Evolutionary conservation across 1,140 invertebrate species (phyloP).

Genomic region (Drosophila pseudoananassae): DNA sequence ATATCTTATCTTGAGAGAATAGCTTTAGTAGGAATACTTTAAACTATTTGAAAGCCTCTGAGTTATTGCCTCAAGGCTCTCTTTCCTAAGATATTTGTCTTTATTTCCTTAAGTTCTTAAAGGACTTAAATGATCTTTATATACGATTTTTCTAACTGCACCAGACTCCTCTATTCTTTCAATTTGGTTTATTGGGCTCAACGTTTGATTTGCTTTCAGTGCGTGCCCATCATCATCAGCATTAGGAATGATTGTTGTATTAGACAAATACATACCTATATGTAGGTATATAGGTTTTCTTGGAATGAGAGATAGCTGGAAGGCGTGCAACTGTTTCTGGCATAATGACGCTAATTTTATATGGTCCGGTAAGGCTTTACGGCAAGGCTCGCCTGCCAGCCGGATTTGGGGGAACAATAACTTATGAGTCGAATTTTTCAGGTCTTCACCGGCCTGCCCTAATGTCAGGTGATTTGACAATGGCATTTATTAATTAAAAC

Average conservation of each 20-base stretch:
- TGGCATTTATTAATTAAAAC: conserved; percentile 81
- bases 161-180: conserved; percentile 34
- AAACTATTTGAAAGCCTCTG: too few species aligned
- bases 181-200: conserved; percentile 56
- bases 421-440: conserved; percentile 73
- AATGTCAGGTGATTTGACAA: conserved; percentile 77
- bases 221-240: conserved; percentile 79
- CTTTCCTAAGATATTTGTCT: too few species aligned
- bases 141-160: not conserved
- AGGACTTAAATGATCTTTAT: too few species aligned
- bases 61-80: too few species aligned
- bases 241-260: conserved; percentile 70
- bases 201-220: conserved; percentile 70
- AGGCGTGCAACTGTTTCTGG: conserved; percentile 55
- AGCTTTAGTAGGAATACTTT: not conserved
- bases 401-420: conserved; percentile 38
- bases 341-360: conserved; percentile 75
- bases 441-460: conserved; percentile 39
- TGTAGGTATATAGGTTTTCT: not conserved
- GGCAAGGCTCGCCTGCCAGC: conserved; percentile 4
- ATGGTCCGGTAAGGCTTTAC: conserved; percentile 26
- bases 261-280: conserved; percentile 58
- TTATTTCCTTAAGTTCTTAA: too few species aligned
- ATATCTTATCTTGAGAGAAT: too few species aligned
- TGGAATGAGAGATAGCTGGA: conserved; percentile 11